Conservation (phyloP, 2,888 invertebrate species). For the Chydorus sphaericus region DNA sequence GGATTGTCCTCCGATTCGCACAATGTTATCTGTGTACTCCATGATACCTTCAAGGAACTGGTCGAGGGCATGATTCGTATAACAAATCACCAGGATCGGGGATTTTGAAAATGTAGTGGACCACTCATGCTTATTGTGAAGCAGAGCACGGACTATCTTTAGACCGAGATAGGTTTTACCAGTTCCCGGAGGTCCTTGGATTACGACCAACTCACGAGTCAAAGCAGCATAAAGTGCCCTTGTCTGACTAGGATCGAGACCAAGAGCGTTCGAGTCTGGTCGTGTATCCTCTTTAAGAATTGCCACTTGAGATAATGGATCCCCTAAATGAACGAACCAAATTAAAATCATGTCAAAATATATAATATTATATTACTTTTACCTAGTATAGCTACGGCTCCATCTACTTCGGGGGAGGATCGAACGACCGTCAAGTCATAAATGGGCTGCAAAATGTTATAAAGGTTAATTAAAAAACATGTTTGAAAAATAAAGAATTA, state of each 20-base stretch:
- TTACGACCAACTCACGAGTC: constrained; percentile 53
- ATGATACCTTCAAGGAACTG: constrained; percentile 62
- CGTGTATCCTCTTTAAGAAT: constrained; percentile 21
- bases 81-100: constrained; percentile 62
- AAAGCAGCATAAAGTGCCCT: constrained; percentile 50
- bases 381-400: too few relatives aligned
- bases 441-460: background rate
- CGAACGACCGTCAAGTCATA: background rate
- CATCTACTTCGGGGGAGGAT: background rate
- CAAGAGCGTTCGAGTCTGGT: constrained; percentile 34
- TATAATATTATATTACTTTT: too few relatives aligned
- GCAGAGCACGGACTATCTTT: constrained; percentile 50
- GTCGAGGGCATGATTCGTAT: constrained; percentile 75
- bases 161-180: constrained; percentile 48
- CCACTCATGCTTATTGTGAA: constrained; percentile 39
- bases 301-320: background rate
- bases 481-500: too few relatives aligned
- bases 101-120: constrained; percentile 20
- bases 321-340: background rate
- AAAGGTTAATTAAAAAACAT: too few relatives aligned
- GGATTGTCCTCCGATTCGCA: constrained; percentile 54
- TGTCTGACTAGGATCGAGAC: constrained; percentile 49
- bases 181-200: constrained; percentile 51
- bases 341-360: background rate
- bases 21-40: constrained; percentile 40